Percentiles rank a stretch among this genome's conserved stretches.
phyloP scores from a whole-genome alignment of 2,888 invertebrate genomes.

The Siphonodentalium dalli region DNA sequence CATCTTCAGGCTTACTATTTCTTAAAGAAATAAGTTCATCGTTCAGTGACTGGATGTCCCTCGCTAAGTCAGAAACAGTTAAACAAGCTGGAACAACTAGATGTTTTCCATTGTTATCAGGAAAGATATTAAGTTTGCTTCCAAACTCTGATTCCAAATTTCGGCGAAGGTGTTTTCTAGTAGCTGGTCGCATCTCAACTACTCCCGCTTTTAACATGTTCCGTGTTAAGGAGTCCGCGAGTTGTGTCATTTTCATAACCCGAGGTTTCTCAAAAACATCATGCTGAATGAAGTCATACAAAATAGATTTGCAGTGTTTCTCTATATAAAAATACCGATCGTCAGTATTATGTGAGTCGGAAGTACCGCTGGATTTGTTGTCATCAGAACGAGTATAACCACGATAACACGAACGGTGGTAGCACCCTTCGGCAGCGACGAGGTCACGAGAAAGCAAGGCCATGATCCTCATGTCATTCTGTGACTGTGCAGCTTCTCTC shows the following conservation, averaged over 20 bases:
- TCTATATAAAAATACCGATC: too few species aligned
- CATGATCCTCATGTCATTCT: not conserved
- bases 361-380: too few species aligned
- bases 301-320: too few species aligned
- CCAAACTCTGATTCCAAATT: slow-evolving; percentile 4
- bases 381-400: not conserved
- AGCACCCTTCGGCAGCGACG: not conserved
- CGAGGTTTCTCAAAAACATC: not conserved
- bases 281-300: too few species aligned
- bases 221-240: not conserved
- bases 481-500: not conserved
- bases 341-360: too few species aligned
- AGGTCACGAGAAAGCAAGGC: not conserved
- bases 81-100: not conserved
- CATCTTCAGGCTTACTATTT: too few species aligned
- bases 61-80: too few species aligned
- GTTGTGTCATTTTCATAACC: not conserved
- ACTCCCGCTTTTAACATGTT: not conserved
- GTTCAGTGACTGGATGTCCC: too few species aligned
- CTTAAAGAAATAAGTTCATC: too few species aligned
- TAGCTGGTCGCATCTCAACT: not conserved
- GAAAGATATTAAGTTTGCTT: not conserved
- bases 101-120: not conserved
- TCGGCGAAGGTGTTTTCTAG: not conserved
- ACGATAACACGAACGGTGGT: not conserved